A percentile compares a stretch with the other conserved stretches of the same genome.
Conservation (phyloP, 2,888 invertebrate genomes). For the Globia sparganii region DNA sequence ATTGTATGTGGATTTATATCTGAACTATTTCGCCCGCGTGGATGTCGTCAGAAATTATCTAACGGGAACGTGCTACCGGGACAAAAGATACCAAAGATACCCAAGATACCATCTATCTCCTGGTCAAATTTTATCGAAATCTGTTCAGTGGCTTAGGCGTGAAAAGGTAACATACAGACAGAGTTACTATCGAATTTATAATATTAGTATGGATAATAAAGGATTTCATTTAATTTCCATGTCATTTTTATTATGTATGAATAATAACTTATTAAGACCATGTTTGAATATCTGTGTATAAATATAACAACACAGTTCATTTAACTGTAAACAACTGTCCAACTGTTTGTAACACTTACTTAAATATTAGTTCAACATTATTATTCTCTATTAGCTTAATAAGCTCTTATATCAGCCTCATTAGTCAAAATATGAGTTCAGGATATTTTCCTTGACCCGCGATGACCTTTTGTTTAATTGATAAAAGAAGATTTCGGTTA, state of each 20-base stretch:
- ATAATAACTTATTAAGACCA: no score
- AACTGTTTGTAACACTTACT: constrained; percentile 1
- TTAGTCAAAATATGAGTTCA: constrained; percentile 12
- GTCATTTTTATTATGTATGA: neutral
- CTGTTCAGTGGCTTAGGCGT: no score
- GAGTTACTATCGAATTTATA: no score
- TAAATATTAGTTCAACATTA: constrained; percentile 64
- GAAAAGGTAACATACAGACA: no score
- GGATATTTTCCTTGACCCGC: constrained; percentile 1
- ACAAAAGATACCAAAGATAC: no score
- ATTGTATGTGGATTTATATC: neutral
- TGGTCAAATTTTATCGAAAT: no score
- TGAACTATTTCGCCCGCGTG: neutral
- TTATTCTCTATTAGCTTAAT: constrained; percentile 72
- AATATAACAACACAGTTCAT: neutral
- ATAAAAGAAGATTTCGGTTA: neutral
- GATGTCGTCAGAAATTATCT: no score
- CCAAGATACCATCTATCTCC: no score
- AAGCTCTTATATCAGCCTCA: constrained; percentile 59
- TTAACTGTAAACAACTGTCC: neutral
- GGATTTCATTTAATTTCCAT: neutral
- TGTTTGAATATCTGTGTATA: neutral
- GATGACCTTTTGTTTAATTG: constrained; percentile 4
- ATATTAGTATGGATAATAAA: neutral
- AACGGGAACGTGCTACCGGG: no score